Evolutionary conservation across 2,797 vertebrate species (phyloP).

Genomic region (Momotus momota): DNA sequence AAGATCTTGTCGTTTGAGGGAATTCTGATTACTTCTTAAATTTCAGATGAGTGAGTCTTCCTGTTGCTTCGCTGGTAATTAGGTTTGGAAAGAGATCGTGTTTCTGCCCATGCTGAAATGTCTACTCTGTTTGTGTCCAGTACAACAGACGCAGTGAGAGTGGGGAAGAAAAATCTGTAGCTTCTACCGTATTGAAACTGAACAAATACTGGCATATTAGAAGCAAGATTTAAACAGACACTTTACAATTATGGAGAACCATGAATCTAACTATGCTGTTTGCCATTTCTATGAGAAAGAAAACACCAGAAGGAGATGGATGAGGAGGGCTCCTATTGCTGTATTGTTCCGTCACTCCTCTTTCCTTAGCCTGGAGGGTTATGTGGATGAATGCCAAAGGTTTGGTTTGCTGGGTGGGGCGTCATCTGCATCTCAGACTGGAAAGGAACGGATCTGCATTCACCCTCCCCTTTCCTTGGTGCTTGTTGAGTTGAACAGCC

Average conservation of each 20-base stretch:
- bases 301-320: not conserved
- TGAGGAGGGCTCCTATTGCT: not conserved
- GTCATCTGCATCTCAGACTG: constrained; percentile 35
- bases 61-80: not conserved
- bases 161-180: not conserved
- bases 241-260: not conserved
- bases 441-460: constrained; percentile 11
- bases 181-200: not conserved
- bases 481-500: constrained; percentile 8
- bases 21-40: constrained; percentile 13
- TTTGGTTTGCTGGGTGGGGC: constrained; percentile 43
- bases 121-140: not conserved
- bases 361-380: constrained; percentile 15
- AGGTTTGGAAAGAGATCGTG: not conserved
- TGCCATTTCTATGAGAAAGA: not conserved
- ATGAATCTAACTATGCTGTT: not conserved
- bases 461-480: constrained; percentile 20
- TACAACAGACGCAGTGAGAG: not conserved
- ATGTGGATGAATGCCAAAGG: not conserved
- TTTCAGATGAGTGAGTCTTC: not conserved
- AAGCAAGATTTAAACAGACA: not conserved
- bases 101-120: not conserved
- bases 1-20: constrained; percentile 4
- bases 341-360: not conserved
- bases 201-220: not conserved